These are phyloP conservation scores for Odontocolon sp. DNA, from an alignment of 2,888 invertebrate species.

Conservation along the genomic window DNA sequence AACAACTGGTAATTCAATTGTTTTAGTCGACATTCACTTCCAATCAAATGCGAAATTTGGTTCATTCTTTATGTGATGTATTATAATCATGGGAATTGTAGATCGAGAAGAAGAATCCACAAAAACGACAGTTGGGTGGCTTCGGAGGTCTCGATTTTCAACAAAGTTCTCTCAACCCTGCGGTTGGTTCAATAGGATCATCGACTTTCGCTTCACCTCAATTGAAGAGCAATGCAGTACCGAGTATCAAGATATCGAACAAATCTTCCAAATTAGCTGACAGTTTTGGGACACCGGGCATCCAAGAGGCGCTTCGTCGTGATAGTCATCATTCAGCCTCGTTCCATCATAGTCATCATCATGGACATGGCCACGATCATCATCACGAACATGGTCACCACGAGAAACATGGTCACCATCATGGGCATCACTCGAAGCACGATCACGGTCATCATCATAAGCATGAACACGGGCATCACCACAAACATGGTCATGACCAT, in stretches of 20 bases:
- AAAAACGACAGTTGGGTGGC: slow-evolving; percentile 70
- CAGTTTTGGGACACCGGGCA: slow-evolving; percentile 46
- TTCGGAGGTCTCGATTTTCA: slow-evolving; percentile 54
- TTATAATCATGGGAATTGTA: slow-evolving; percentile 3
- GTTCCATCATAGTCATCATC: slow-evolving; percentile 64
- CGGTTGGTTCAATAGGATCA: slow-evolving; percentile 19
- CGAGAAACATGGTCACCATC: slow-evolving; percentile 63
- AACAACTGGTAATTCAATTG: slow-evolving; percentile 15
- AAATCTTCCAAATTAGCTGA: slow-evolving; percentile 33
- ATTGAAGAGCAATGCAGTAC: slow-evolving; percentile 42
- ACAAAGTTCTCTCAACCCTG: slow-evolving; percentile 30
- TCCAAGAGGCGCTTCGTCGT: slow-evolving; percentile 33
- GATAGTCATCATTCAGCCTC: slow-evolving; percentile 61
- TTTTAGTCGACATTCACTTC: not conserved
- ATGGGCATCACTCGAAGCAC: slow-evolving; percentile 69
- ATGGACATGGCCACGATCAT: slow-evolving; percentile 68
- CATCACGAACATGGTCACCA: slow-evolving; percentile 71
- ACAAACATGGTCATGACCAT: slow-evolving; percentile 64
- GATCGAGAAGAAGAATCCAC: slow-evolving; percentile 60
- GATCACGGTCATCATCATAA: slow-evolving; percentile 61
- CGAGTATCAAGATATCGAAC: slow-evolving; percentile 42
- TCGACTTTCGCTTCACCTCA: slow-evolving; percentile 31
- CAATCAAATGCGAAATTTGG: not conserved
- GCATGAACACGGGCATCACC: slow-evolving; percentile 68
- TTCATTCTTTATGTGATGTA: not conserved